Conservation (phyloP, 2,888 invertebrate genomes). For the Polymixis lichenea region DNA sequence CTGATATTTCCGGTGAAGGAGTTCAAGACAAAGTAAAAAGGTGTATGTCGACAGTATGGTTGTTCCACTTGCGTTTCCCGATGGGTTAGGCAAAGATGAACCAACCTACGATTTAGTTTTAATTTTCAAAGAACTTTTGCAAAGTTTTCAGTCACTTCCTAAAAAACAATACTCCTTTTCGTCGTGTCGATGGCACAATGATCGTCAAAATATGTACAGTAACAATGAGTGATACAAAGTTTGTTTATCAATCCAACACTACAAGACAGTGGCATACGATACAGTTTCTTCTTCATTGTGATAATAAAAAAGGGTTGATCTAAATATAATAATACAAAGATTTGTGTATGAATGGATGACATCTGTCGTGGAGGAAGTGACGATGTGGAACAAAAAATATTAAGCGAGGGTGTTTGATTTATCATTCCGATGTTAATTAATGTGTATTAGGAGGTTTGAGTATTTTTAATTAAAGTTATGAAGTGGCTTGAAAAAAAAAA, state of each 20-base stretch:
- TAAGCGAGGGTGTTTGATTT: conserved; percentile 75
- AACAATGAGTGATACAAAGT: not conserved
- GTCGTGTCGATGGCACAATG: no score
- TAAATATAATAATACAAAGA: conserved; percentile 84
- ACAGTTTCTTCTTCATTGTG: conserved; percentile 60
- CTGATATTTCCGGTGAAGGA: no score
- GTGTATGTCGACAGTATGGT: not conserved
- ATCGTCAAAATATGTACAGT: no score
- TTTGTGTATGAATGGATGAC: conserved; percentile 83
- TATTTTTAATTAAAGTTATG: conserved; percentile 10
- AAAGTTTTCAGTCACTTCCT: not conserved
- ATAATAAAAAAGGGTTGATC: conserved; percentile 77
- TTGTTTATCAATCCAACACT: conserved; percentile 19
- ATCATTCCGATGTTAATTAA: conserved; percentile 61
- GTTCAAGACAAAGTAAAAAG: not conserved
- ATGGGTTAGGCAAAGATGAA: no score
- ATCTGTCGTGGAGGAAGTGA: conserved; percentile 86
- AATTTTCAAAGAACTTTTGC: no score
- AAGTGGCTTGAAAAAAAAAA: no score
- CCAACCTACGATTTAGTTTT: no score
- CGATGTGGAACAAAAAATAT: conserved; percentile 73
- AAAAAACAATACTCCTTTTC: no score
- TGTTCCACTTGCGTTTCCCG: no score
- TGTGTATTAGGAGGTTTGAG: conserved; percentile 18
- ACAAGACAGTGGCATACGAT: conserved; percentile 62